phyloP scores from a whole-genome alignment of 2,797 vertebrate genomes.

The Chelon labrosus region DNA sequence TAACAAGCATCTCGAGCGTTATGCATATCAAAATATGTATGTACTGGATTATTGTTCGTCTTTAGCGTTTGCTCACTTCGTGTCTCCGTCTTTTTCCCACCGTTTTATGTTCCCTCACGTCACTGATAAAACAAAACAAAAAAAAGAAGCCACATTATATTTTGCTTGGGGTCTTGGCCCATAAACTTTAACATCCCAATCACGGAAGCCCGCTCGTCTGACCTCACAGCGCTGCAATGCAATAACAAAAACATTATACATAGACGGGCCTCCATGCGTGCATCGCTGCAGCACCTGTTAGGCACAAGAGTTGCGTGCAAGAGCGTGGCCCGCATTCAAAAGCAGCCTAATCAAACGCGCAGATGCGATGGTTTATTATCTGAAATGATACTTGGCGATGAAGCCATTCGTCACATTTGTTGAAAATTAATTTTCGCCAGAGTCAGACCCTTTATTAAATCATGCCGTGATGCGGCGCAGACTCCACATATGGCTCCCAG shows the following conservation, averaged over 20 bases:
- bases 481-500: slow-evolving; percentile 75
- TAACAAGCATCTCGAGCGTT: background rate
- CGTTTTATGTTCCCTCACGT: slow-evolving; percentile 33
- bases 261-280: slow-evolving; percentile 35
- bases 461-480: slow-evolving; percentile 56
- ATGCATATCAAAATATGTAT: background rate
- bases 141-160: slow-evolving; percentile 36
- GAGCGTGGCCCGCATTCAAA: slow-evolving; percentile 64
- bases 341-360: slow-evolving; percentile 59
- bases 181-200: slow-evolving; percentile 52
- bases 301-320: slow-evolving; percentile 56
- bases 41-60: background rate
- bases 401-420: slow-evolving; percentile 72
- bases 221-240: slow-evolving; percentile 58
- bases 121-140: slow-evolving; percentile 42
- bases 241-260: slow-evolving; percentile 60
- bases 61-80: slow-evolving; percentile 18
- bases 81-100: slow-evolving; percentile 17
- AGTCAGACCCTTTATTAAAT: slow-evolving; percentile 68
- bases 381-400: slow-evolving; percentile 72
- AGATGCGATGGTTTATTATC: slow-evolving; percentile 72
- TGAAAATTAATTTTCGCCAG: slow-evolving; percentile 68
- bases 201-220: slow-evolving; percentile 42
- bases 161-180: slow-evolving; percentile 33
- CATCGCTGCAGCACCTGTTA: slow-evolving; percentile 64